Conservation (phyloP, 2,113 vertebrate species). For the Sisor rabdophorus region DNA sequence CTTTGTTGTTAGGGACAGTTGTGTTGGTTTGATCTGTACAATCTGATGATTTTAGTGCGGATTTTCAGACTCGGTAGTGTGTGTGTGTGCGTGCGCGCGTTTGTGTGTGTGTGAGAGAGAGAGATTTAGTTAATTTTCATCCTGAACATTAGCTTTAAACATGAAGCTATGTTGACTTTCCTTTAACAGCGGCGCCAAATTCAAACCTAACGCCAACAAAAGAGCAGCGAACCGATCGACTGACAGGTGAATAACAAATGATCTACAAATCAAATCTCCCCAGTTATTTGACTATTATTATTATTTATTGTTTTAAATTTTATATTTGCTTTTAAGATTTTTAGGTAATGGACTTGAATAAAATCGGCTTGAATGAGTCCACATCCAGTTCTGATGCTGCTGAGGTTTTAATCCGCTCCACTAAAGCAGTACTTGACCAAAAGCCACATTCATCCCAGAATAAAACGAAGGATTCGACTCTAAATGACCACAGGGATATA, state of each 20-base stretch:
- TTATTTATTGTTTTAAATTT: too few relatives aligned
- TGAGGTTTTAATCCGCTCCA: constrained; percentile 59
- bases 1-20: constrained; percentile 50
- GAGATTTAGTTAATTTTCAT: background rate
- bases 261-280: too few relatives aligned
- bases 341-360: constrained; percentile 33
- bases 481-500: constrained; percentile 12
- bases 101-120: too few relatives aligned
- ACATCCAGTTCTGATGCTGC: constrained; percentile 53
- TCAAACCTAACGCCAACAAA: constrained; percentile 40
- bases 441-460: background rate
- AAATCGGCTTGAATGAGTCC: constrained; percentile 43
- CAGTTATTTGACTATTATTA: too few relatives aligned
- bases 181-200: constrained; percentile 57
- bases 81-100: background rate
- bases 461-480: background rate
- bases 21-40: constrained; percentile 1
- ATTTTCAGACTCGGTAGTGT: background rate
- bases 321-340: background rate
- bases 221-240: background rate
- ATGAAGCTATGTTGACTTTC: background rate
- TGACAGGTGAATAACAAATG: background rate
- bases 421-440: constrained; percentile 21
- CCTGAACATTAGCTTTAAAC: too few relatives aligned
- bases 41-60: background rate